These are phyloP conservation scores for Ptychadena robeensis DNA, from an alignment of 2,797 vertebrate genomes.

Conservation along the genomic window DNA sequence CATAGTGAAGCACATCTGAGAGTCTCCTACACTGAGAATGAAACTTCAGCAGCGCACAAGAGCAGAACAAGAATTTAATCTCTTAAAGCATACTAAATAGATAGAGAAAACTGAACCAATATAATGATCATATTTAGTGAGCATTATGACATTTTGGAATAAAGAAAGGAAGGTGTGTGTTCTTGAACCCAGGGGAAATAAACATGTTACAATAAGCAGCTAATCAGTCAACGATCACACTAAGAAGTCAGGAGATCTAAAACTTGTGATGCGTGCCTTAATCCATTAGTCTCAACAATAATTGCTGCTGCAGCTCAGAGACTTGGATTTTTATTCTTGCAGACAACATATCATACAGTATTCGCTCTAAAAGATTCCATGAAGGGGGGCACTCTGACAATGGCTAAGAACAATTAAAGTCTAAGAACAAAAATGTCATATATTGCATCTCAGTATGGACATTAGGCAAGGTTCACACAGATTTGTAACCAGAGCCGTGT, in stretches of 20 bases:
- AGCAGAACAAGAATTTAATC: slow-evolving; percentile 25
- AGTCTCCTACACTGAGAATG: slow-evolving; percentile 29
- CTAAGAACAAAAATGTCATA: too few relatives aligned
- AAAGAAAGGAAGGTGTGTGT: slow-evolving; percentile 33
- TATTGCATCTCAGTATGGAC: too few relatives aligned
- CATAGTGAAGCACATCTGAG: slow-evolving; percentile 47
- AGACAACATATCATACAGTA: slow-evolving; percentile 17
- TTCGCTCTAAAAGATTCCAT: slow-evolving; percentile 9
- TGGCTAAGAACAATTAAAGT: too few relatives aligned
- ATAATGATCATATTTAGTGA: slow-evolving; percentile 23
- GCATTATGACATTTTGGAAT: slow-evolving; percentile 22
- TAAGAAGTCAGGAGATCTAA: slow-evolving; percentile 47
- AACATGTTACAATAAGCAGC: slow-evolving; percentile 43
- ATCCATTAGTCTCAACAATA: slow-evolving; percentile 55
- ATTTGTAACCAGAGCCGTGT: too few relatives aligned
- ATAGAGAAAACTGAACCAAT: slow-evolving; percentile 35
- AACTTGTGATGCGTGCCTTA: slow-evolving; percentile 39
- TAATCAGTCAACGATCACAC: slow-evolving; percentile 45
- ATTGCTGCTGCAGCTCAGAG: slow-evolving; percentile 45
- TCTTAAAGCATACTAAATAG: slow-evolving; percentile 8
- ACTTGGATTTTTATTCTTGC: slow-evolving; percentile 34
- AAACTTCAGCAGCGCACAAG: slow-evolving; percentile 38
- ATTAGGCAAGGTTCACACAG: too few relatives aligned
- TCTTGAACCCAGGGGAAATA: slow-evolving; percentile 18
- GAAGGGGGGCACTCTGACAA: background rate